These are phyloP conservation scores for Aphelenchoides fujianensis DNA, from an alignment of 1,140 invertebrate species.

Conservation along the genomic window DNA sequence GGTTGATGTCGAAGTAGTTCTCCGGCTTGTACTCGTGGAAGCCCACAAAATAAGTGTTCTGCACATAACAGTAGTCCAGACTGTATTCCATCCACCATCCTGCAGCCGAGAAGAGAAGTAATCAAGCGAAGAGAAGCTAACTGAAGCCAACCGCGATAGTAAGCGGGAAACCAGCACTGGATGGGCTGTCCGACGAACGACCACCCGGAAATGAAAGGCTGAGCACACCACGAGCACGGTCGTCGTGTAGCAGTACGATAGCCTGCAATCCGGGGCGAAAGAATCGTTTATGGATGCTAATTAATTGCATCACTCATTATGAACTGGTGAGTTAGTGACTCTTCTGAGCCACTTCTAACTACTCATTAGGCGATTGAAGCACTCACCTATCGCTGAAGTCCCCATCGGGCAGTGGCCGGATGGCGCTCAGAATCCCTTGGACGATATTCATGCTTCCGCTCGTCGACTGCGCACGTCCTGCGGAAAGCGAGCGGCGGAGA, in stretches of 20 bases:
- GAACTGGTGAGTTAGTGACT: no score
- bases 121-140: constrained; percentile 19
- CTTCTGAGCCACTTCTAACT: background rate
- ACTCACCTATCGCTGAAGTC: constrained; percentile 46
- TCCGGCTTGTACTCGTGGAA: constrained; percentile 57
- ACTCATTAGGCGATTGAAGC: constrained; percentile 1
- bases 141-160: constrained; percentile 53
- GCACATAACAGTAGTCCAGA: constrained; percentile 61
- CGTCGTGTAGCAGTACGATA: constrained; percentile 59
- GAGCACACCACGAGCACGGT: constrained; percentile 56
- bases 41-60: constrained; percentile 61
- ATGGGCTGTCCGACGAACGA: constrained; percentile 57
- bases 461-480: background rate
- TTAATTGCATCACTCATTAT: no score
- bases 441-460: constrained; percentile 55
- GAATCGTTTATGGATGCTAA: no score
- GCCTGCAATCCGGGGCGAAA: no score
- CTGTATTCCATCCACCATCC: constrained; percentile 62
- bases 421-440: constrained; percentile 52
- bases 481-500: background rate
- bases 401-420: constrained; percentile 60
- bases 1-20: constrained; percentile 57
- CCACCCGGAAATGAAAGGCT: constrained; percentile 60
- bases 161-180: constrained; percentile 62
- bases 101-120: constrained; percentile 31